Conservation (phyloP, 2,113 vertebrate species). For the Trogon melanurus region DNA sequence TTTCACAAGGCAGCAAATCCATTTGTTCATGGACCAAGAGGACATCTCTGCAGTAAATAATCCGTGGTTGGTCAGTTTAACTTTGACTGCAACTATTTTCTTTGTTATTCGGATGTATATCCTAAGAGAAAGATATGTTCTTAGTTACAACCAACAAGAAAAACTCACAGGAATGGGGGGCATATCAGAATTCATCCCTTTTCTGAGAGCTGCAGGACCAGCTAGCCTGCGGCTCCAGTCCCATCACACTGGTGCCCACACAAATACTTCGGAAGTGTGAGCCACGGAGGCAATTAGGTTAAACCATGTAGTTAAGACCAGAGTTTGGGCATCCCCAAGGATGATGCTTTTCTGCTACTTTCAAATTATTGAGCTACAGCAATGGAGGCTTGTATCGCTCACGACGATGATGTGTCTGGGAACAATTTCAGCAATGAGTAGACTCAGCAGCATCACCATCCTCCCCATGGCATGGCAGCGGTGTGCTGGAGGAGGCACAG, state of each 20-base stretch:
- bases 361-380: background rate
- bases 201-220: background rate
- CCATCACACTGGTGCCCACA: too few relatives aligned
- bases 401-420: too few relatives aligned
- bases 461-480: fast-evolving
- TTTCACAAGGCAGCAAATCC: background rate
- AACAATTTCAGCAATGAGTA: background rate
- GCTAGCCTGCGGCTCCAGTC: background rate
- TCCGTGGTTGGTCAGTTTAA: background rate
- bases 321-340: background rate
- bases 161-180: background rate
- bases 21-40: background rate
- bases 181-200: background rate
- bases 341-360: background rate
- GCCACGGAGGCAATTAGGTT: background rate
- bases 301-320: background rate
- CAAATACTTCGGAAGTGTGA: fast-evolving
- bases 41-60: background rate
- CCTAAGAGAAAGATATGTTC: background rate
- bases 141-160: background rate
- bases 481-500: background rate
- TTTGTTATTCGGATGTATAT: background rate
- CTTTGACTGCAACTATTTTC: background rate
- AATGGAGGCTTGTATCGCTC: background rate
- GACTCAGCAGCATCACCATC: background rate